phyloP scores from a whole-genome alignment of 92 coral and sea anemone species.

The Pocillopora meandrina region DNA sequence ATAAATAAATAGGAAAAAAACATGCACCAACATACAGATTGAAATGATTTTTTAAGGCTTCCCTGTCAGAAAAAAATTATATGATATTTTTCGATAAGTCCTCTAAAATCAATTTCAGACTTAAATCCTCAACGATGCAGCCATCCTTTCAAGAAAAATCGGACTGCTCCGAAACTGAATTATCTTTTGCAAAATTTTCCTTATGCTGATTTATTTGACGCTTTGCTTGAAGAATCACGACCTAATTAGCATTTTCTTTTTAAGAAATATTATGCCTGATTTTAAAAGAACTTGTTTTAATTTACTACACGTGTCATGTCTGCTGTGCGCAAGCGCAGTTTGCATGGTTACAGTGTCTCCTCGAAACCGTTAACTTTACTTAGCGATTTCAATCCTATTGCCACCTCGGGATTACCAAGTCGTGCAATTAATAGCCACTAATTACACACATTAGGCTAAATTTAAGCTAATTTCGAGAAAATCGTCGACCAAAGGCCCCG shows the following conservation, averaged over 20 bases:
- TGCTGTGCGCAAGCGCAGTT: slow-evolving; percentile 19
- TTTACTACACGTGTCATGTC: neutral
- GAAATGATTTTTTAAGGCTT: neutral
- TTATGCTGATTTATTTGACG: neutral
- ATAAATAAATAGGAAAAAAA: neutral
- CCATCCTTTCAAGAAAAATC: slow-evolving; percentile 8
- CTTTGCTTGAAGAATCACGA: neutral
- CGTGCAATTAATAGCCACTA: slow-evolving; percentile 46
- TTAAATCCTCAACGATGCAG: neutral
- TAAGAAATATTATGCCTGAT: neutral
- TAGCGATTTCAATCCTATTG: slow-evolving; percentile 27
- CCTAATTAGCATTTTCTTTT: neutral
- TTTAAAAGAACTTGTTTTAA: neutral
- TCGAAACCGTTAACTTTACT: slow-evolving; percentile 50
- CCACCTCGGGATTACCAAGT: slow-evolving; percentile 41
- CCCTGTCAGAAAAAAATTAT: neutral
- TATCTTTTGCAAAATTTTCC: neutral
- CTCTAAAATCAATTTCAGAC: slow-evolving; percentile 7
- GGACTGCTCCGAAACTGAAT: neutral
- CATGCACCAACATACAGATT: neutral
- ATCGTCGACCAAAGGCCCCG: neutral
- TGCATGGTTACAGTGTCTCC: slow-evolving; percentile 34
- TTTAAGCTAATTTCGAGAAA: slow-evolving; percentile 34
- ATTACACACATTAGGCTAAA: slow-evolving; percentile 48
- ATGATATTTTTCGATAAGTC: neutral